Percentiles rank a stretch among this genome's conserved stretches.
phyloP scores from a whole-genome alignment of 1,140 invertebrate genomes.

The Pseudoatta argentina region DNA sequence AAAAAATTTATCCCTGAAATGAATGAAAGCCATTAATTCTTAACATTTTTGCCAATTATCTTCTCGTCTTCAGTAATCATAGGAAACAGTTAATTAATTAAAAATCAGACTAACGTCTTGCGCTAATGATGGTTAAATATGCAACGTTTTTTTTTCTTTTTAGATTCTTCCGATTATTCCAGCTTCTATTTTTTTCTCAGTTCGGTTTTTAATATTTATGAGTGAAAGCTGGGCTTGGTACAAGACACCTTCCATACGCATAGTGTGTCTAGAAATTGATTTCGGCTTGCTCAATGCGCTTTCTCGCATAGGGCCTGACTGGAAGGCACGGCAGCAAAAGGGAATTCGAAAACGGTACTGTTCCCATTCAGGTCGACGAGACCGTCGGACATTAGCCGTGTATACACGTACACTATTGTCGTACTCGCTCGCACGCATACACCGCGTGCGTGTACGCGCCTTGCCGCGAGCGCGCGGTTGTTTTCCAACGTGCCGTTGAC shows the following conservation, averaged over 20 bases:
- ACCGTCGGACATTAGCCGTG: slow-evolving; percentile 22
- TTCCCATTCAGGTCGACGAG: slow-evolving; percentile 44
- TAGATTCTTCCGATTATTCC: background rate
- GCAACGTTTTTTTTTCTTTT: background rate
- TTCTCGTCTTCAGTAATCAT: background rate
- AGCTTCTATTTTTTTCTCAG: slow-evolving; percentile 6
- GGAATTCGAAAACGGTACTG: slow-evolving; percentile 66
- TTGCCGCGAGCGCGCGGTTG: slow-evolving; percentile 66
- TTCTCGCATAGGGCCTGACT: background rate
- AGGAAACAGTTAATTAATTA: background rate
- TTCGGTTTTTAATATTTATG: slow-evolving; percentile 45
- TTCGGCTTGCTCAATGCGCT: slow-evolving; percentile 23
- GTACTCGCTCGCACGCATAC: background rate
- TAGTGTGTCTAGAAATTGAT: slow-evolving; percentile 12
- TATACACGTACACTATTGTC: background rate
- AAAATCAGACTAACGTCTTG: too few relatives aligned
- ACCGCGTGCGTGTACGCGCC: slow-evolving; percentile 43
- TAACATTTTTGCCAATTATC: background rate
- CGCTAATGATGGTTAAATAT: background rate
- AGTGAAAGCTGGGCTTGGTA: slow-evolving; percentile 11
- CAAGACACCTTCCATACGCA: background rate
- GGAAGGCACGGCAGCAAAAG: slow-evolving; percentile 45
- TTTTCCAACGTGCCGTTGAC: slow-evolving; percentile 78
- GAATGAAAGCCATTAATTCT: background rate
- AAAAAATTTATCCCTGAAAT: background rate